Base-by-base conservation (phyloP, 2,113 vertebrate genomes). In the Bambusicola thoracicus region DNA sequence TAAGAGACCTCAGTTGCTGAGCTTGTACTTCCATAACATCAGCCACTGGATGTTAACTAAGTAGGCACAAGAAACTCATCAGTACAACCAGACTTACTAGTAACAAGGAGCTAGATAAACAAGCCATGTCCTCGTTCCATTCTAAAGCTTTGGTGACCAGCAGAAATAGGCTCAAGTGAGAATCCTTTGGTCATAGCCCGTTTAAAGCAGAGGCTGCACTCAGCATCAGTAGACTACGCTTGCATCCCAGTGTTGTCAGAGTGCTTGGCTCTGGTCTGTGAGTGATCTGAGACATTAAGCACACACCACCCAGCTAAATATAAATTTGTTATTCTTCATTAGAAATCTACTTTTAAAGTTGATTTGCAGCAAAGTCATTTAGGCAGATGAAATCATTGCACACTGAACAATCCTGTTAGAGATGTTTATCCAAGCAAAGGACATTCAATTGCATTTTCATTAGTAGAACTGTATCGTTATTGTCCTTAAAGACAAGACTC, bases 381-480 rank as follows among this genome's bases (percentile, higher is more conserved):
- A 86, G 78, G 78, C 75, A 70, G 91, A 89, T 34, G 29, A 92
- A 96, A 86, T 89, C 83, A 92, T 2, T 89, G 73, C 91, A 38
- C 69, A 8, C 73, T 92, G 83, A 95, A 93, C 83, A 82, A 78
- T 63, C 59, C 82, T 59, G 55, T 94, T 91, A 93, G 74, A 81
- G 80, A 48, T 81, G 83, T 61, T 94, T 93, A 93, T 65, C 91
- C 91, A 94, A 94, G 91, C 74, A 90, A 79, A 81, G 74, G 89
- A 78, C 30, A 3, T 79, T 79, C 74, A 79, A 94, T 85, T 72
- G 69, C 53, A 34, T 93, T 90, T 91, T 85, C 87, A 86, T 95
- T 96, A 94, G 78, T 40, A 83, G 76, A 85, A 74, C 65, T 92
- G 41, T 70, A 87, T 69, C 25, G 55, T 81, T 92, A 92, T 95